Conservation (phyloP, 2,888 invertebrate species). For the Lepeophtheirus nordmannii region DNA sequence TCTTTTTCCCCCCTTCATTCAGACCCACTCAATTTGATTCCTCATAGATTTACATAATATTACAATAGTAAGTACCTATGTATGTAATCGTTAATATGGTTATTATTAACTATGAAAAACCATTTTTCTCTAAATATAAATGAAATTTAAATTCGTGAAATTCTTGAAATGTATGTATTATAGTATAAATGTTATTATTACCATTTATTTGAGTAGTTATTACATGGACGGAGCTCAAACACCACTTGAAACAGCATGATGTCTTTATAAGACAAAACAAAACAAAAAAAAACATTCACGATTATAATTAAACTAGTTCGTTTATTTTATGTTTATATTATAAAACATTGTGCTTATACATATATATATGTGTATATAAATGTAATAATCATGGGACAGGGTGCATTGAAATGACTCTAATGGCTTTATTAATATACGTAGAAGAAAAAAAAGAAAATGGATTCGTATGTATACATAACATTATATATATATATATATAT, state of each 20-base stretch:
- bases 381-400: constrained; percentile 6
- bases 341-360: neutral
- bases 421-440: no score
- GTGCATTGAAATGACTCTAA: neutral
- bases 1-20: neutral
- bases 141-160: neutral
- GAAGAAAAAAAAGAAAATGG: neutral
- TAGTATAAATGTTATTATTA: neutral
- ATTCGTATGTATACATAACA: neutral
- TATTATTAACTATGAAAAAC: no score
- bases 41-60: no score
- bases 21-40: neutral
- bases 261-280: neutral
- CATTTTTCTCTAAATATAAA: neutral
- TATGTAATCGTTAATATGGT: no score
- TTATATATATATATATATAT: neutral
- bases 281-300: neutral
- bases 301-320: constrained; percentile 5
- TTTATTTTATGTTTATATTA: neutral
- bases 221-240: neutral
- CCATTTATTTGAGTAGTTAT: constrained; percentile 1
- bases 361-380: neutral
- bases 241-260: neutral
- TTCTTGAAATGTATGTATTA: neutral
- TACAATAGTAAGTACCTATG: no score